Evolutionary conservation across 2,888 invertebrate species (phyloP).

Genomic region (Caenorhabditis becei): DNA sequence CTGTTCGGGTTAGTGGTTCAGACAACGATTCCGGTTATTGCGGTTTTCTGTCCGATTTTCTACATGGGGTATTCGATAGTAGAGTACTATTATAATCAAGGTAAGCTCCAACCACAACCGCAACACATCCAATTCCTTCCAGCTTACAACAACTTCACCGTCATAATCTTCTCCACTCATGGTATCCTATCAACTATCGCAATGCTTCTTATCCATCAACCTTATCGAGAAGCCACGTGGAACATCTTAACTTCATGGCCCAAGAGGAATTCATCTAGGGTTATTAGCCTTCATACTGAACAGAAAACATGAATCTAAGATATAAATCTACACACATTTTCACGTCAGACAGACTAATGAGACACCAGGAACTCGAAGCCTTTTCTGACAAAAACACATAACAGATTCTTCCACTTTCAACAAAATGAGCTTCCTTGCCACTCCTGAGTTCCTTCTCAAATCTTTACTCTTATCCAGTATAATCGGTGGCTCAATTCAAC

Average conservation of each 20-base stretch:
- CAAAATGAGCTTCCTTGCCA: background rate
- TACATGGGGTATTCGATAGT: background rate
- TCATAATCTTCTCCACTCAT: background rate
- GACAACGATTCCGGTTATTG: background rate
- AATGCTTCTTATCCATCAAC: background rate
- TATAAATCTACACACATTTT: no score
- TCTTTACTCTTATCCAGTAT: background rate
- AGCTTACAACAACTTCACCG: background rate
- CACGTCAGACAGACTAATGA: no score
- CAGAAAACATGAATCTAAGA: no score
- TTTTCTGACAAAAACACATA: no score
- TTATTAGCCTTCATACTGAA: no score
- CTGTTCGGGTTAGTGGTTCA: background rate
- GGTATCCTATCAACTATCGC: background rate
- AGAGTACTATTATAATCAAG: background rate
- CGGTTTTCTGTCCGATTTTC: background rate
- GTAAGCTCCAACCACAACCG: background rate
- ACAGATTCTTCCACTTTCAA: no score
- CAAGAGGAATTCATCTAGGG: background rate
- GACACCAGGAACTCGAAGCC: no score
- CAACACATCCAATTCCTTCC: no score
- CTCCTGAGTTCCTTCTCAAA: slow-evolving; percentile 10
- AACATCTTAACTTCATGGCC: background rate
- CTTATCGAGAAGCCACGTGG: background rate
- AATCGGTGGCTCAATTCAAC: slow-evolving; percentile 14